Conservation (phyloP, 2,113 vertebrate species). For the Oncorhynchus gorbuscha region DNA sequence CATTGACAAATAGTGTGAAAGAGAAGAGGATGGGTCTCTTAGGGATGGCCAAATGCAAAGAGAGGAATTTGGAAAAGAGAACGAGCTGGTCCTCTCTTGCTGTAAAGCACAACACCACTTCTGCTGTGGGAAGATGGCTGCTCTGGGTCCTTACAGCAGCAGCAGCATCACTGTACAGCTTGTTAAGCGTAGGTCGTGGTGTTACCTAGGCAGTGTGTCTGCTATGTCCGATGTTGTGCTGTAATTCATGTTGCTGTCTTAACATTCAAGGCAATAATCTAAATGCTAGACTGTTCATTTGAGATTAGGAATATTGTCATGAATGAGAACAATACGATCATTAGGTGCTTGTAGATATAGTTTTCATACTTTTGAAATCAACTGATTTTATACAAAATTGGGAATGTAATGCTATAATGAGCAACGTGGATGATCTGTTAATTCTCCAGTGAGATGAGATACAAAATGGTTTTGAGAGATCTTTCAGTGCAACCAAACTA, state of each 20-base stretch:
- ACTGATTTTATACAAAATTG: conserved; percentile 35
- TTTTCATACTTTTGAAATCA: conserved; percentile 37
- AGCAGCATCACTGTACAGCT: conserved; percentile 10
- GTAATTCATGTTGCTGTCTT: conserved; percentile 50
- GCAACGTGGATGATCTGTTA: conserved; percentile 29
- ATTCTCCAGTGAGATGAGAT: conserved; percentile 1
- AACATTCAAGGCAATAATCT: conserved; percentile 55
- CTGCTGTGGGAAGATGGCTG: conserved; percentile 14
- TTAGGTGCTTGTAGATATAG: conserved; percentile 49
- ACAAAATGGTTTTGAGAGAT: not conserved
- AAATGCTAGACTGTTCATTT: conserved; percentile 46
- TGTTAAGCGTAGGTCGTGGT: conserved; percentile 7
- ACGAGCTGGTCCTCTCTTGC: conserved; percentile 11
- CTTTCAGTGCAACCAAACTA: not conserved
- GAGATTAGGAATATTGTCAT: not conserved
- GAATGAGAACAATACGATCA: conserved; percentile 16
- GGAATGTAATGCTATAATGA: conserved; percentile 38
- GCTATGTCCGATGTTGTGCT: conserved; percentile 37
- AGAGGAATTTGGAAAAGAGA: not conserved
- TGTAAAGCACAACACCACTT: conserved; percentile 41
- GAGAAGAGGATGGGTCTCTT: not conserved
- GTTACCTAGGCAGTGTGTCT: conserved; percentile 25
- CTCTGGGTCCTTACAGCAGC: conserved; percentile 23
- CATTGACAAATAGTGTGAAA: conserved; percentile 73
- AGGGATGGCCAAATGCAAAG: not conserved